Percentiles rank a stretch among this genome's conserved stretches.
These are phyloP conservation scores for Gymnothorax reevesii DNA, from an alignment of 2,797 vertebrate genomes.

Conservation along the genomic window DNA sequence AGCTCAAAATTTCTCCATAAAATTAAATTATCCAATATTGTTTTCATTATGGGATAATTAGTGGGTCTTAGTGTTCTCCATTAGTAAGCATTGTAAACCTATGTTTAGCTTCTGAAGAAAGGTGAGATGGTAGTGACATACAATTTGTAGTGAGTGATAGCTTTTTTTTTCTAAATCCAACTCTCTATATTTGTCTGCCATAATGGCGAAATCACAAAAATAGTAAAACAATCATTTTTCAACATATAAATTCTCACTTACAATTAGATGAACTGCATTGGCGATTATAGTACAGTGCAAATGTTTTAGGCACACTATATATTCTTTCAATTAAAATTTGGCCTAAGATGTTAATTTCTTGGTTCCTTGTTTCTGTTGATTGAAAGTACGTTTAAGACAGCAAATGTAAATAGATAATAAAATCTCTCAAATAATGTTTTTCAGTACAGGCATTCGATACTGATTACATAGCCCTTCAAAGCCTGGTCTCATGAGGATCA, in stretches of 20 bases:
- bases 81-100: neutral
- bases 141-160: neutral
- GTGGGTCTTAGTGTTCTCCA: neutral
- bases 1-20: neutral
- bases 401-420: too few relatives aligned
- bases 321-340: too few relatives aligned
- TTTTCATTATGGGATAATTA: neutral
- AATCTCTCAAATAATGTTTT: too few relatives aligned
- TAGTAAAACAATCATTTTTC: neutral
- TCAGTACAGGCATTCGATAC: too few relatives aligned
- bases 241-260: neutral
- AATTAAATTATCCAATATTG: neutral
- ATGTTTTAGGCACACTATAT: too few relatives aligned
- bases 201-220: neutral
- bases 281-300: neutral
- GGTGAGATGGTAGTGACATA: neutral
- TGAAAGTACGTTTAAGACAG: too few relatives aligned
- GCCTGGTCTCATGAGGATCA: too few relatives aligned
- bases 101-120: too few relatives aligned
- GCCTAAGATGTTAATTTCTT: too few relatives aligned
- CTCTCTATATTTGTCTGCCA: neutral
- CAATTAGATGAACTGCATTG: neutral
- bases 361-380: too few relatives aligned
- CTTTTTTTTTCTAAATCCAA: constrained; percentile 11
- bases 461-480: too few relatives aligned